These are phyloP conservation scores for Ferdinandea cuprea DNA, from an alignment of 2,888 invertebrate genomes.

Conservation along the genomic window DNA sequence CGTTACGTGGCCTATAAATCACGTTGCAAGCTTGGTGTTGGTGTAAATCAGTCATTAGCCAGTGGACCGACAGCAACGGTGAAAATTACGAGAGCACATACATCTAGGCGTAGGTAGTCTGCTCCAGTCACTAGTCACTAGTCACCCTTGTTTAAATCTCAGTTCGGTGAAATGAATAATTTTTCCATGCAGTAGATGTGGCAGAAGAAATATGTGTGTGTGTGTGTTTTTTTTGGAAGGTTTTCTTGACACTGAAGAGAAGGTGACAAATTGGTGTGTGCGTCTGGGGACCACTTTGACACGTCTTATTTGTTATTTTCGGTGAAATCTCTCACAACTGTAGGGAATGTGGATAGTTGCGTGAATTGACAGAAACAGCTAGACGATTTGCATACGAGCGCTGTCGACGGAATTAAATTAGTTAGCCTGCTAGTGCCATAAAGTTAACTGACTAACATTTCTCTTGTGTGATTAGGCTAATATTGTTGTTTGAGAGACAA, in stretches of 20 bases:
- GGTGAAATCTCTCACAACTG: slow-evolving; percentile 7
- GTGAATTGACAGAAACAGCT: neutral
- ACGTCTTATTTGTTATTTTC: slow-evolving; percentile 41
- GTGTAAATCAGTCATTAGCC: slow-evolving; percentile 74
- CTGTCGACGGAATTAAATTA: slow-evolving; percentile 6
- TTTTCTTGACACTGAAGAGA: slow-evolving; percentile 35
- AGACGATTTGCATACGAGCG: neutral
- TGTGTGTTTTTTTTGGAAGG: slow-evolving; percentile 20
- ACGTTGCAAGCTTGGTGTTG: slow-evolving; percentile 68
- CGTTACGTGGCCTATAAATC: slow-evolving; percentile 73
- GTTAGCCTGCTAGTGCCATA: neutral
- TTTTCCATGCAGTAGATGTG: slow-evolving; percentile 45
- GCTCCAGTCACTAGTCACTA: slow-evolving; percentile 25
- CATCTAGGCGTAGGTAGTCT: no score
- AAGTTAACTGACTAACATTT: neutral
- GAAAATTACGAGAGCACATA: slow-evolving; percentile 62
- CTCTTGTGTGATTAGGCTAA: neutral
- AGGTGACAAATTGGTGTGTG: slow-evolving; percentile 62
- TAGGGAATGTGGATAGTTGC: slow-evolving; percentile 8
- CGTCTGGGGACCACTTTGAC: slow-evolving; percentile 54
- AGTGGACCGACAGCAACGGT: slow-evolving; percentile 69
- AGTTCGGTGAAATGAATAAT: slow-evolving; percentile 62
- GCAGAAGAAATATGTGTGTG: slow-evolving; percentile 44
- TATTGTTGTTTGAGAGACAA: neutral
- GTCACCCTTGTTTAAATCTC: slow-evolving; percentile 64